Conservation (phyloP, 2,797 vertebrate species). For the Ambastaia sidthimunki region DNA sequence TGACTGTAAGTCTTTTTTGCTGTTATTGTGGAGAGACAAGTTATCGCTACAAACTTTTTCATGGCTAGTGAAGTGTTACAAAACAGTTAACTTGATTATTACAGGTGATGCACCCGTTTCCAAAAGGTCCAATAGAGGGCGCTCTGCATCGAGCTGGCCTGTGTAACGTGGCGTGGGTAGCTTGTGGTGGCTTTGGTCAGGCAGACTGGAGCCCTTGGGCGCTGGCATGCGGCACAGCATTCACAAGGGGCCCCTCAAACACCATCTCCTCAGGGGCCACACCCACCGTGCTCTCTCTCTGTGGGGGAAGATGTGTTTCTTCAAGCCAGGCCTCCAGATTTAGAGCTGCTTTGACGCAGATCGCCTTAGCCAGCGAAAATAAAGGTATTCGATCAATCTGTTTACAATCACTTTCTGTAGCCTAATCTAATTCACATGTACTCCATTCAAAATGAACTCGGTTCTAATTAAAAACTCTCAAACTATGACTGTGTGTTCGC, state of each 20-base stretch:
- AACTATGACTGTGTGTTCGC: neutral
- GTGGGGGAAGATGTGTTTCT: slow-evolving; percentile 78
- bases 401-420: slow-evolving; percentile 22
- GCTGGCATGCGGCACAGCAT: slow-evolving; percentile 84
- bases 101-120: no score
- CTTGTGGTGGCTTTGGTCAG: slow-evolving; percentile 86
- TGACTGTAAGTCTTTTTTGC: no score
- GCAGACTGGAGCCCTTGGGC: slow-evolving; percentile 90
- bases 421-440: neutral
- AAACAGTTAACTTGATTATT: no score
- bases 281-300: slow-evolving; percentile 84
- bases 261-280: slow-evolving; percentile 83
- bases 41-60: no score
- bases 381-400: slow-evolving; percentile 67
- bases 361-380: slow-evolving; percentile 62
- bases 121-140: slow-evolving; percentile 51
- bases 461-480: neutral
- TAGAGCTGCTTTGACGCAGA: slow-evolving; percentile 79
- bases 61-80: no score
- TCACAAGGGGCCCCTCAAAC: slow-evolving; percentile 87
- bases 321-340: slow-evolving; percentile 77
- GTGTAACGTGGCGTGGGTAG: slow-evolving; percentile 76
- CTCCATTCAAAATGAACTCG: neutral
- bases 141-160: slow-evolving; percentile 41
- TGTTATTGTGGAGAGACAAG: no score